Percentiles rank a stretch among this genome's conserved stretches.
phyloP scores from a whole-genome alignment of 2,797 vertebrate species.

The Manis crassicaudata region DNA sequence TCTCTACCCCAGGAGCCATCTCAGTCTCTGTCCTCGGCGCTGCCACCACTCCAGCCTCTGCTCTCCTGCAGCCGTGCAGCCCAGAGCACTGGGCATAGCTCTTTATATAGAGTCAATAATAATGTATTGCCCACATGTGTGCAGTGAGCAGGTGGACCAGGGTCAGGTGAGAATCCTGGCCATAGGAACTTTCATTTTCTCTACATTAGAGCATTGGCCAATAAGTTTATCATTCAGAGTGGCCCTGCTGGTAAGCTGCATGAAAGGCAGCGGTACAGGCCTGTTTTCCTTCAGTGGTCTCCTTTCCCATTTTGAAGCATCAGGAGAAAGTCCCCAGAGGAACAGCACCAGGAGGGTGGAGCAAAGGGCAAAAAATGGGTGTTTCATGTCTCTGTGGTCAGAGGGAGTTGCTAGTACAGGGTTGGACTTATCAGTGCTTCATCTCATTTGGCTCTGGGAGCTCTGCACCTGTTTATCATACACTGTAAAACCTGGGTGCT shows the following conservation, averaged over 20 bases:
- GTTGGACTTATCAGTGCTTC: fast-evolving
- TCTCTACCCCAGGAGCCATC: too few species aligned
- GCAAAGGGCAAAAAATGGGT: neutral
- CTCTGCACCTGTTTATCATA: neutral
- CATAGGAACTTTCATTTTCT: too few species aligned
- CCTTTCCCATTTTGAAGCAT: neutral
- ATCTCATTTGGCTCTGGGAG: neutral
- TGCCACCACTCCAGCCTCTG: too few species aligned
- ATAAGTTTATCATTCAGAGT: neutral
- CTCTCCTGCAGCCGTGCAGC: too few species aligned
- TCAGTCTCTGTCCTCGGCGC: too few species aligned
- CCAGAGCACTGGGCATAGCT: too few species aligned
- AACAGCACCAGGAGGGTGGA: neutral
- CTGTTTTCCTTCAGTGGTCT: neutral
- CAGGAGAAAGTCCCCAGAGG: neutral
- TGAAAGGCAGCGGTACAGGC: neutral
- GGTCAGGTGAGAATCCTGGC: too few species aligned
- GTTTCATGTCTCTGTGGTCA: neutral
- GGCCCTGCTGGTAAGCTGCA: neutral
- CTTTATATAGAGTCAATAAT: too few species aligned
- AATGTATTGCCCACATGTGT: too few species aligned
- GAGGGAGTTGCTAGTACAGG: neutral
- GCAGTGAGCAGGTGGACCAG: too few species aligned
- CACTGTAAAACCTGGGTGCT: neutral
- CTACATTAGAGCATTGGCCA: neutral